A percentile compares a stretch with the other conserved stretches of the same genome.
phyloP scores from a whole-genome alignment of 2,113 vertebrate species.

The Delphinus delphis region DNA sequence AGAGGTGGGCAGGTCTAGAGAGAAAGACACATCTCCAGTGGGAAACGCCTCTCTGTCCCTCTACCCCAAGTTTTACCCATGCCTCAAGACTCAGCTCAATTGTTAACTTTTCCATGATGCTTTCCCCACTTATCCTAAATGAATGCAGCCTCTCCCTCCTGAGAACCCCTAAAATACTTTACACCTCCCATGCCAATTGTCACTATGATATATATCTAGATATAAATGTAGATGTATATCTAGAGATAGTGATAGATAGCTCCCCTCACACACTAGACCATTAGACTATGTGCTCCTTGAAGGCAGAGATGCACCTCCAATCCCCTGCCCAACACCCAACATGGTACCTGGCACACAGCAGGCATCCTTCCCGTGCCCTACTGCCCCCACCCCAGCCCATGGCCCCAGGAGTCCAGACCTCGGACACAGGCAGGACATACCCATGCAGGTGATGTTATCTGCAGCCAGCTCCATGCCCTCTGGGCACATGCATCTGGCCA shows the following conservation, averaged over 20 bases:
- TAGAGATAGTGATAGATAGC: not conserved
- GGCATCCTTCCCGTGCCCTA: not conserved
- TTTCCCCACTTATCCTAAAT: not conserved
- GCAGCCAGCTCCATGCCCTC: conserved; percentile 87
- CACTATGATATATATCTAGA: conserved; percentile 7
- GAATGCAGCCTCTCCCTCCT: conserved; percentile 21
- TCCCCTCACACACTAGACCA: not conserved
- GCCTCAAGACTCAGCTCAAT: not conserved
- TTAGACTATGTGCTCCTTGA: not conserved
- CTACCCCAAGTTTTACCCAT: not conserved
- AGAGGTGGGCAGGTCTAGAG: not conserved
- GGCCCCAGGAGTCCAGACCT: not conserved
- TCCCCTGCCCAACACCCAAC: not conserved
- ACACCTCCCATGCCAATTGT: not conserved
- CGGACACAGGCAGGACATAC: conserved; percentile 65
- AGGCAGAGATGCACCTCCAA: not conserved
- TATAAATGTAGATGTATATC: not conserved
- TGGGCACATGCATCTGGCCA: conserved; percentile 89
- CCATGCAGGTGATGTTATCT: conserved; percentile 90
- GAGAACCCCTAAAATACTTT: conserved; percentile 17
- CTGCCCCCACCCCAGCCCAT: not conserved
- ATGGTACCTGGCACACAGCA: not conserved
- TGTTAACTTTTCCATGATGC: not conserved
- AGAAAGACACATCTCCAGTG: not conserved
- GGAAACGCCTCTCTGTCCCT: not conserved